A percentile compares a stretch with the other conserved stretches of the same genome.
Conservation (phyloP, 2,888 invertebrate genomes). For the Caenorhabditis angaria region DNA sequence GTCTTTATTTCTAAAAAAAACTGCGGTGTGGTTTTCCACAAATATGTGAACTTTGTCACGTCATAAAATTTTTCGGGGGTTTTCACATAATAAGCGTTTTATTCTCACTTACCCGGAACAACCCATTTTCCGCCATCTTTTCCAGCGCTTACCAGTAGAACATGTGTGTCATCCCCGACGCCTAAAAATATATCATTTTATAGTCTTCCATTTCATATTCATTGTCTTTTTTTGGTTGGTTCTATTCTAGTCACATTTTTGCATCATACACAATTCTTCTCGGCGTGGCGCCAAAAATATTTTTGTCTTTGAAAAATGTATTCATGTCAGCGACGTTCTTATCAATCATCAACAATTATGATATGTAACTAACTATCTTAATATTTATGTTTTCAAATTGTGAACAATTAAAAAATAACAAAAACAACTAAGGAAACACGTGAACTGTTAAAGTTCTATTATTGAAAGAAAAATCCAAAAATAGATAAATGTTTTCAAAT, state of each 20-base stretch:
- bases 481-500: too few species aligned
- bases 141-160: constrained; percentile 64
- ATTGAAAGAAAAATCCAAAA: neutral
- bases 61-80: too few species aligned
- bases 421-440: too few species aligned
- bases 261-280: neutral
- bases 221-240: neutral
- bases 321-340: constrained; percentile 6
- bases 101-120: constrained; percentile 83
- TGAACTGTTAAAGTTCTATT: too few species aligned
- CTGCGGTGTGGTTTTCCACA: too few species aligned
- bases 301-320: constrained; percentile 10
- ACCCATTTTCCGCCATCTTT: constrained; percentile 78
- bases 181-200: constrained; percentile 28
- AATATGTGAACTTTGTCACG: too few species aligned
- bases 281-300: neutral
- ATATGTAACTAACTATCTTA: neutral
- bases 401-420: neutral
- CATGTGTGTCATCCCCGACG: constrained; percentile 41
- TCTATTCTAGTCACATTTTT: neutral
- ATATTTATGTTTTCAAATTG: neutral
- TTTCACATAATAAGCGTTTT: too few species aligned
- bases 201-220: neutral
- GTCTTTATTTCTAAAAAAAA: too few species aligned
- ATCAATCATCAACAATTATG: neutral